Evolutionary conservation across 1,140 invertebrate genomes (phyloP).

Genomic region (Danaus plexippus): DNA sequence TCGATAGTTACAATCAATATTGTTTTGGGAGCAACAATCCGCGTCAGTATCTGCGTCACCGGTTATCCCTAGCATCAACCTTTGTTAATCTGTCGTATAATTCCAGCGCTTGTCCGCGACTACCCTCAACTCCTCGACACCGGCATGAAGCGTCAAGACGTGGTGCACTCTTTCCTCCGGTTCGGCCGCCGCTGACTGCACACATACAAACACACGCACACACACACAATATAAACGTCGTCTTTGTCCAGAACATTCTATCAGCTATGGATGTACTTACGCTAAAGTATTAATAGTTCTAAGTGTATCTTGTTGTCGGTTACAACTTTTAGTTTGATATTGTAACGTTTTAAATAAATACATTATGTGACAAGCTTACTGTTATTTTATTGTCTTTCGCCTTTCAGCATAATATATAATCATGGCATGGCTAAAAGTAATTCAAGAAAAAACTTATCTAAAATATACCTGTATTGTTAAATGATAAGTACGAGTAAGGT

Average conservation of each 20-base stretch:
- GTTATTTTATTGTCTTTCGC: slow-evolving; percentile 29
- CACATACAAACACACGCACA: slow-evolving; percentile 13
- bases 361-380: slow-evolving; percentile 57
- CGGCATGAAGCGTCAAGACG: slow-evolving; percentile 83
- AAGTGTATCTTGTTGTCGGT: slow-evolving; percentile 59
- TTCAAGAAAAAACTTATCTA: no score
- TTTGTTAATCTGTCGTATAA: neutral
- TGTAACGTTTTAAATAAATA: slow-evolving; percentile 66
- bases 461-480: no score
- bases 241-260: slow-evolving; percentile 61
- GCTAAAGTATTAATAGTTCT: slow-evolving; percentile 58
- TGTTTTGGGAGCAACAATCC: no score
- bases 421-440: no score
- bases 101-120: slow-evolving; percentile 60
- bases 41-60: no score
- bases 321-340: slow-evolving; percentile 58
- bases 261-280: slow-evolving; percentile 45
- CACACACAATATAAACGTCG: slow-evolving; percentile 15
- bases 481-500: no score
- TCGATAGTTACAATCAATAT: no score
- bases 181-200: slow-evolving; percentile 77
- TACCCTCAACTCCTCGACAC: slow-evolving; percentile 72
- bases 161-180: slow-evolving; percentile 85
- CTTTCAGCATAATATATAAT: no score
- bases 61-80: no score